phyloP scores from a whole-genome alignment of 2,888 invertebrate species.

The Epistrophella euchroma region DNA sequence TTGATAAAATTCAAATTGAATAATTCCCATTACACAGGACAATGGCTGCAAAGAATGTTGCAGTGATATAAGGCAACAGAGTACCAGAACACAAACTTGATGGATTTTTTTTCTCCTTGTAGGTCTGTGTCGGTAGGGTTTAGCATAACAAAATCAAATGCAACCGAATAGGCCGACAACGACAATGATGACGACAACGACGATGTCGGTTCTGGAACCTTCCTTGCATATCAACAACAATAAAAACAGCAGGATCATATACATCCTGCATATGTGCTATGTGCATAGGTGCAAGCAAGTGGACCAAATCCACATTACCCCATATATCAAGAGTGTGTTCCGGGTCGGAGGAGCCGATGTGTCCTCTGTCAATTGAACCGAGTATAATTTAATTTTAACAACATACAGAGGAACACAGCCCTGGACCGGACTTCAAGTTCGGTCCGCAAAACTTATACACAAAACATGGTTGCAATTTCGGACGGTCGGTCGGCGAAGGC shows the following conservation, averaged over 20 bases:
- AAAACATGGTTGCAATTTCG: slow-evolving; percentile 6
- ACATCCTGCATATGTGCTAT: slow-evolving; percentile 65
- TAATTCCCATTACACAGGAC: slow-evolving; percentile 74
- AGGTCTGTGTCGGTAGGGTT: background rate
- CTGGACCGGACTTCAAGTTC: slow-evolving; percentile 39
- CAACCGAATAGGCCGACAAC: slow-evolving; percentile 41
- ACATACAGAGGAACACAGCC: slow-evolving; percentile 66
- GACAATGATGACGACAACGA: background rate
- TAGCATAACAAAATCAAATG: slow-evolving; percentile 62
- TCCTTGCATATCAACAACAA: slow-evolving; percentile 39
- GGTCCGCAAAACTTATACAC: slow-evolving; percentile 37
- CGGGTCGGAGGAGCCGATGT: slow-evolving; percentile 75
- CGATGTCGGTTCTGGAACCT: slow-evolving; percentile 1
- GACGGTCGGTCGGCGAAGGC: background rate
- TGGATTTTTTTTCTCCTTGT: background rate
- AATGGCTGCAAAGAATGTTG: slow-evolving; percentile 64
- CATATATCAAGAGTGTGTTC: slow-evolving; percentile 74
- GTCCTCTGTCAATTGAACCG: slow-evolving; percentile 75
- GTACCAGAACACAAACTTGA: background rate
- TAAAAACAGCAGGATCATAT: slow-evolving; percentile 50
- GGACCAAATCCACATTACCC: slow-evolving; percentile 75
- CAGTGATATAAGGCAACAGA: slow-evolving; percentile 46
- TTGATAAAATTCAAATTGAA: slow-evolving; percentile 73
- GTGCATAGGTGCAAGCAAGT: slow-evolving; percentile 70
- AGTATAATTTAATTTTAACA: slow-evolving; percentile 75